Conservation (phyloP, 2,113 vertebrate species). For the Malurus alboscapulatus region DNA sequence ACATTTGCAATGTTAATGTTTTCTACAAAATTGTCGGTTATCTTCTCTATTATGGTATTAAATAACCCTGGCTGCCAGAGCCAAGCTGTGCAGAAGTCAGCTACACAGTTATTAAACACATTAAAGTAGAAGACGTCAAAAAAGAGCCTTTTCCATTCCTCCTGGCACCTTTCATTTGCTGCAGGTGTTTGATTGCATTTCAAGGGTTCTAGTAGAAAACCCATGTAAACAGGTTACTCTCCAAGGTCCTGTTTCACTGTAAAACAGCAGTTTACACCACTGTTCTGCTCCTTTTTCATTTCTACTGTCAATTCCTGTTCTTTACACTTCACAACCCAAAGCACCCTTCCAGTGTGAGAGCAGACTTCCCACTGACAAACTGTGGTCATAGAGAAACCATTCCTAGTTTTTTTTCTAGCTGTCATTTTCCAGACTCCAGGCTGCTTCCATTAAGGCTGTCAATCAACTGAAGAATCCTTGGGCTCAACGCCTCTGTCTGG, state of each 20-base stretch:
- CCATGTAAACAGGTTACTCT: neutral
- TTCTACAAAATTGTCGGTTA: constrained; percentile 23
- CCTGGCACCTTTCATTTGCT: neutral
- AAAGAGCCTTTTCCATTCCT: neutral
- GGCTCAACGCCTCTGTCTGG: neutral
- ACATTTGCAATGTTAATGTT: constrained; percentile 26
- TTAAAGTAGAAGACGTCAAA: neutral
- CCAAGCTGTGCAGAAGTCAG: constrained; percentile 5
- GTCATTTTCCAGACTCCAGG: neutral
- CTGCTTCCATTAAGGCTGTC: neutral
- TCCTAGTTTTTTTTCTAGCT: neutral
- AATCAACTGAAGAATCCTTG: neutral
- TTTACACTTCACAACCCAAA: neutral
- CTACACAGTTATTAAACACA: neutral
- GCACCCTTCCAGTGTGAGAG: neutral
- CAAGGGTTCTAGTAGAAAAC: neutral
- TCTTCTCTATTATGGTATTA: constrained; percentile 1
- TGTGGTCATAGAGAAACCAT: neutral
- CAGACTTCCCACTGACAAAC: neutral
- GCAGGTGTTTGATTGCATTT: neutral
- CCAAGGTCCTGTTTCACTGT: neutral
- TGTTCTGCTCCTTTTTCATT: neutral
- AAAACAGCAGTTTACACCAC: neutral
- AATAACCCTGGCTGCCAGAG: neutral
- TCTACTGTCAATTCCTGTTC: neutral